Evolutionary conservation across 2,888 invertebrate genomes (phyloP).

Genomic region (Athripsodes cinereus): DNA sequence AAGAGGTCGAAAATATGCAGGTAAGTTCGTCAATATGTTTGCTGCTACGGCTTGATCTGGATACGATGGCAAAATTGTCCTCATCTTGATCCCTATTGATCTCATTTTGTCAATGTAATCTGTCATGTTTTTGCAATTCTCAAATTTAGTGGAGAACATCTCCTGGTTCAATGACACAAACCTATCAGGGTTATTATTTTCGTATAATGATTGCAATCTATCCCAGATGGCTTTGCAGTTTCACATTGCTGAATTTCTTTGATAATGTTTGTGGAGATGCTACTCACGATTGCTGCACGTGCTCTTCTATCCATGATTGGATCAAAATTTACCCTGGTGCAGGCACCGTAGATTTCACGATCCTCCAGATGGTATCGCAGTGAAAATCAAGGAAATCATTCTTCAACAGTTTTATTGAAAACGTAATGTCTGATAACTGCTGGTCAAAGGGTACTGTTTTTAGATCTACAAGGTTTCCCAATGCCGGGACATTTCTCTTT

Average conservation of each 20-base stretch:
- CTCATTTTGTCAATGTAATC: constrained; percentile 3
- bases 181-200: not conserved
- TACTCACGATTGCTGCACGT: not conserved
- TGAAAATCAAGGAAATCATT: too few relatives aligned
- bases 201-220: not conserved
- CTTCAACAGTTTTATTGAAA: too few relatives aligned
- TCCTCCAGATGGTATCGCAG: too few relatives aligned
- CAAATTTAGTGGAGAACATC: not conserved
- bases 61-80: not conserved
- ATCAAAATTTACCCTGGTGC: too few relatives aligned
- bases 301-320: too few relatives aligned
- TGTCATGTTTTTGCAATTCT: not conserved
- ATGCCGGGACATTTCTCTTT: too few relatives aligned
- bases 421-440: too few relatives aligned
- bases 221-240: constrained; percentile 1
- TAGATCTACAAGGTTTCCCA: too few relatives aligned
- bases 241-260: constrained; percentile 1
- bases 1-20: not conserved
- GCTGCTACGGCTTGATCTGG: not conserved
- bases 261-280: not conserved
- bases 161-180: not conserved
- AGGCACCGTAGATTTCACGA: too few relatives aligned
- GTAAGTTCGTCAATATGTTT: not conserved
- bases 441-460: too few relatives aligned
- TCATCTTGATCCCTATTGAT: constrained; percentile 1